Conservation (phyloP, 1,140 invertebrate genomes). For the Nomia melanderi region DNA sequence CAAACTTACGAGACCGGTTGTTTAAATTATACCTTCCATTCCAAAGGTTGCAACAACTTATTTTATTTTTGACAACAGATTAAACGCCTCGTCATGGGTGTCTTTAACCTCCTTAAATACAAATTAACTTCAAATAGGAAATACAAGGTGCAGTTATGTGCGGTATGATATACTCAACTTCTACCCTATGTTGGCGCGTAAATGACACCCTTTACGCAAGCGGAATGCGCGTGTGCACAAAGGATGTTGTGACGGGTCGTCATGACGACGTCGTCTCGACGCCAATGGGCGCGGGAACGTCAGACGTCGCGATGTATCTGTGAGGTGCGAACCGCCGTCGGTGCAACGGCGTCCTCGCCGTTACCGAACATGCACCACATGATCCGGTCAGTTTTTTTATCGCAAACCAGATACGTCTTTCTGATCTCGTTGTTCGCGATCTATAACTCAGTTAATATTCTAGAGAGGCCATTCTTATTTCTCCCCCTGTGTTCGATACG, state of each 20-base stretch:
- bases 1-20: no score
- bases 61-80: no score
- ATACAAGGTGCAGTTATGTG: no score
- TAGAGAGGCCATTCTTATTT: background rate
- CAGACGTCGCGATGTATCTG: slow-evolving; percentile 65
- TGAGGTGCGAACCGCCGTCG: slow-evolving; percentile 60
- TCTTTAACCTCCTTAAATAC: no score
- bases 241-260: slow-evolving; percentile 51
- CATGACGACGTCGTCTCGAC: slow-evolving; percentile 44
- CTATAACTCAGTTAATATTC: no score
- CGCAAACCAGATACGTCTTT: background rate
- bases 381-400: slow-evolving; percentile 16
- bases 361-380: slow-evolving; percentile 33
- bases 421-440: background rate
- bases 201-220: background rate
- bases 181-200: slow-evolving; percentile 18
- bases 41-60: no score
- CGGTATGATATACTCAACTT: background rate
- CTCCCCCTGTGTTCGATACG: slow-evolving; percentile 31
- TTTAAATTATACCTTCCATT: no score
- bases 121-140: no score
- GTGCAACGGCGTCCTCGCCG: slow-evolving; percentile 49
- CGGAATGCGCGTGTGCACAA: slow-evolving; percentile 37
- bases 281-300: slow-evolving; percentile 60
- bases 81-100: no score